Evolutionary conservation across 2,888 invertebrate species (phyloP).

Genomic region (Anagyrus pseudococci): DNA sequence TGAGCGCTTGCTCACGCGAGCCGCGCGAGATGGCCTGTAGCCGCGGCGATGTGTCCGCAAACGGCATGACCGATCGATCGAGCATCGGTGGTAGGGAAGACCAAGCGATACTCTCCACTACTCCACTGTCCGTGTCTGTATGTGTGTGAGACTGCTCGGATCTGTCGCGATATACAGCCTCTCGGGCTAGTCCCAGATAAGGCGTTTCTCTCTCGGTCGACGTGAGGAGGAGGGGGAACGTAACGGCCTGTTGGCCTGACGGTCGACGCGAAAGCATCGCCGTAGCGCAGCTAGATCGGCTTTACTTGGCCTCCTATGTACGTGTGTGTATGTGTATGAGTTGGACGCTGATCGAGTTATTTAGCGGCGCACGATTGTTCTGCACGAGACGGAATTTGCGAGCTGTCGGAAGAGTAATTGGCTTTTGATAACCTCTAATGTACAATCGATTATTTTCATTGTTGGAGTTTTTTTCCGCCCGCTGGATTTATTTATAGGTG

Average conservation of each 20-base stretch:
- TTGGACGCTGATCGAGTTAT: too few relatives aligned
- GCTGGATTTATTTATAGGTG: too few relatives aligned
- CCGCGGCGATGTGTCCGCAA: slow-evolving; percentile 33
- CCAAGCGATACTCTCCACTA: not conserved
- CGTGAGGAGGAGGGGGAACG: not conserved
- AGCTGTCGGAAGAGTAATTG: too few relatives aligned
- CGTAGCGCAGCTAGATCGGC: not conserved
- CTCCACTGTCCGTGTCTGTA: slow-evolving; percentile 7
- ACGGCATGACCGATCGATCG: slow-evolving; percentile 40
- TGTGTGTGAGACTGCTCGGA: too few relatives aligned
- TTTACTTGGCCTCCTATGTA: too few relatives aligned
- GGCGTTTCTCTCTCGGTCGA: not conserved
- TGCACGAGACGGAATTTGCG: too few relatives aligned
- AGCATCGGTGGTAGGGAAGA: slow-evolving; percentile 15
- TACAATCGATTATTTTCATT: too few relatives aligned
- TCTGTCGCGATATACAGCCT: not conserved
- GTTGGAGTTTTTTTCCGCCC: too few relatives aligned
- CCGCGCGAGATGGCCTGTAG: slow-evolving; percentile 26
- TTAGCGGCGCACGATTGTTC: too few relatives aligned
- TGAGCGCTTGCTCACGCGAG: not conserved
- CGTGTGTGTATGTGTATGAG: too few relatives aligned
- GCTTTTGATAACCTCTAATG: too few relatives aligned
- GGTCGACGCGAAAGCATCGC: not conserved
- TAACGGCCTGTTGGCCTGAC: not conserved
- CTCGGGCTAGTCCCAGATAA: not conserved